These are phyloP conservation scores for Ciona savignyi DNA, from an alignment of 23 tunicate genomes.

Conservation along the genomic window DNA sequence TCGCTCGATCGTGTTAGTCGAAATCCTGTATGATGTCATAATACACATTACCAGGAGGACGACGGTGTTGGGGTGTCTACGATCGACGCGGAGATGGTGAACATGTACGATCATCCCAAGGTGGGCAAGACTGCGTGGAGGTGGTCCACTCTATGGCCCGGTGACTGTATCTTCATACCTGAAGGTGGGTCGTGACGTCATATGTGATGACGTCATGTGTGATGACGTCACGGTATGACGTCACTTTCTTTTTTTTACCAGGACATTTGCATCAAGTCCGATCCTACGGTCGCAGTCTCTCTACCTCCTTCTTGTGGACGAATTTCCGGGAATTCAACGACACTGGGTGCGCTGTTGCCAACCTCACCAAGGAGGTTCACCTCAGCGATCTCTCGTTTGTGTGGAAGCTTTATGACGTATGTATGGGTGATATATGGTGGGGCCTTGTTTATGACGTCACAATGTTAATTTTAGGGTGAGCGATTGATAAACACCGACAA, in stretches of 20 bases:
- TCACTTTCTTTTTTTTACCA: conserved; percentile 9
- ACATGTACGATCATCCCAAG: conserved; percentile 69
- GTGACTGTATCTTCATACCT: conserved; percentile 81
- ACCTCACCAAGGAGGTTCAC: conserved; percentile 18
- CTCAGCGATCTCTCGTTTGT: conserved; percentile 49
- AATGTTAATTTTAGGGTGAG: conserved; percentile 51
- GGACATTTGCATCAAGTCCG: conserved; percentile 93
- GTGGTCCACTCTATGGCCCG: conserved; percentile 82
- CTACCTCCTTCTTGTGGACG: conserved; percentile 83
- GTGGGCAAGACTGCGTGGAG: conserved; percentile 67
- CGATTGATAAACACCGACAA: conserved; percentile 63
- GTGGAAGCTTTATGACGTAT: conserved; percentile 83
- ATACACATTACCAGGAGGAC: no score
- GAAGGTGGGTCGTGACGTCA: conserved; percentile 34
- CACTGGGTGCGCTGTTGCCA: conserved; percentile 69
- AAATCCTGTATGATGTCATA: no score
- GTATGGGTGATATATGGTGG: neutral
- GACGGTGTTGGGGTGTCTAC: conserved; percentile 49
- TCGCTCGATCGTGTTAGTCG: no score
- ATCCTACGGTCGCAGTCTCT: conserved; percentile 90
- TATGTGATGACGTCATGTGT: no score
- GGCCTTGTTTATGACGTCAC: neutral
- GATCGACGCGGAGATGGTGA: conserved; percentile 75
- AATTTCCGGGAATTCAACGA: conserved; percentile 68
- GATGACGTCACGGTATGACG: no score